A percentile compares a stretch with the other conserved stretches of the same genome.
Evolutionary conservation across 1,140 invertebrate species (phyloP).

Genomic region (Meloidogyne floridensis): DNA sequence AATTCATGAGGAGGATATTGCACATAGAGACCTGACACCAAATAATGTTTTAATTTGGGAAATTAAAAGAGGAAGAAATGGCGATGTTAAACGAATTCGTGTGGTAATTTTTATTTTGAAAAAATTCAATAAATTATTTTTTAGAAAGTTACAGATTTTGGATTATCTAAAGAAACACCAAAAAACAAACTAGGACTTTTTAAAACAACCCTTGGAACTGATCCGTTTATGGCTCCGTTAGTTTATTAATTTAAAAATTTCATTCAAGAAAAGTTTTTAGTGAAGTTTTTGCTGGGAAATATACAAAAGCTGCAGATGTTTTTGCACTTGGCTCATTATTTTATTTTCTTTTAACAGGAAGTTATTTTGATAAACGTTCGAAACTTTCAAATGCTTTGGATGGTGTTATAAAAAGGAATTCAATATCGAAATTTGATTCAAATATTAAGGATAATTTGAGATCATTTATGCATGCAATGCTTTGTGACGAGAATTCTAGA

Average conservation of each 20-base stretch:
- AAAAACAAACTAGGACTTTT: constrained; percentile 21
- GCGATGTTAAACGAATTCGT: constrained; percentile 20
- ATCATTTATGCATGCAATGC: constrained; percentile 21
- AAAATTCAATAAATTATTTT: neutral
- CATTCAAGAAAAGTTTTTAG: neutral
- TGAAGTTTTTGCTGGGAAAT: constrained; percentile 19
- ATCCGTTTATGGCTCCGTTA: constrained; percentile 37
- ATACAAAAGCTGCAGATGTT: constrained; percentile 28
- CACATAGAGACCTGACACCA: constrained; percentile 30
- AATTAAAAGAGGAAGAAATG: constrained; percentile 15
- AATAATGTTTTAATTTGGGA: constrained; percentile 30
- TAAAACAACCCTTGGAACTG: constrained; percentile 30
- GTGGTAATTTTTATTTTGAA: constrained; percentile 14
- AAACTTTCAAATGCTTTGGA: constrained; percentile 1
- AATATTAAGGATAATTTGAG: neutral
- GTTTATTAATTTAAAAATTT: neutral
- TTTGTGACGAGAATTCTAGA: constrained; percentile 13
- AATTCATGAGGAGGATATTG: constrained; percentile 31
- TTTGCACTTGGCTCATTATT: constrained; percentile 27
- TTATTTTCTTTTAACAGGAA: constrained; percentile 17
- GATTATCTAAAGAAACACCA: constrained; percentile 25
- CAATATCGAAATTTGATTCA: neutral
- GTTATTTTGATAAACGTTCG: constrained; percentile 12
- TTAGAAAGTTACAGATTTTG: constrained; percentile 37
- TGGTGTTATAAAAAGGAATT: constrained; percentile 4